Conservation (phyloP, 2,888 invertebrate species). For the Drosophila ustulata region DNA sequence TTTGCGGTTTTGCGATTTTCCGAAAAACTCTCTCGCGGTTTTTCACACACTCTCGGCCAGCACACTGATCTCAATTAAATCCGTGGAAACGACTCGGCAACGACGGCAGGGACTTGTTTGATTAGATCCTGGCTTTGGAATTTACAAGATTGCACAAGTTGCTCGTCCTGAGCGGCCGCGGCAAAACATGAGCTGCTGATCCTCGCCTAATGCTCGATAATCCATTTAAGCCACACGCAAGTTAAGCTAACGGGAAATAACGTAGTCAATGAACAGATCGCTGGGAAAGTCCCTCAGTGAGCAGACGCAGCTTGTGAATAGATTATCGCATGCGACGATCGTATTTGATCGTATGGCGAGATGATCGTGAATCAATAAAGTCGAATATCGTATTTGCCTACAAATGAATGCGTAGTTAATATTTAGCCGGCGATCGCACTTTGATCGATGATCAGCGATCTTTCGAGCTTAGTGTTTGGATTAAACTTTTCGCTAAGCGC, state of each 20-base stretch:
- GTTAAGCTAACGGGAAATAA: conserved; percentile 79
- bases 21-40: conserved; percentile 62
- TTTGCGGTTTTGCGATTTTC: conserved; percentile 53
- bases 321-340: conserved; percentile 12
- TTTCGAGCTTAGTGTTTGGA: conserved; percentile 22
- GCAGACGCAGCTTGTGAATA: conserved; percentile 48
- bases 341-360: not conserved
- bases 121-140: conserved; percentile 76
- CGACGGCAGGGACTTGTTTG: conserved; percentile 61
- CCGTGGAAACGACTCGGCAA: conserved; percentile 39
- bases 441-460: not conserved
- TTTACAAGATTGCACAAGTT: conserved; percentile 80
- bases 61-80: conserved; percentile 77
- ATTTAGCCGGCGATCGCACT: not conserved
- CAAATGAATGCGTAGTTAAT: not conserved
- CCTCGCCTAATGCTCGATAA: conserved; percentile 71
- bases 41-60: conserved; percentile 55
- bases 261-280: conserved; percentile 71
- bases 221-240: conserved; percentile 67
- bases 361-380: not conserved
- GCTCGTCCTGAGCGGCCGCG: conserved; percentile 25
- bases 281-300: conserved; percentile 67
- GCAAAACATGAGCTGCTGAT: conserved; percentile 66
- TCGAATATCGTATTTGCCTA: not conserved
- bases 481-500: conserved; percentile 1